Percentiles rank a stretch among this genome's conserved stretches.
Conservation (phyloP, 64 coral and sea anemone genomes). For the Pocillopora verrucosa region DNA sequence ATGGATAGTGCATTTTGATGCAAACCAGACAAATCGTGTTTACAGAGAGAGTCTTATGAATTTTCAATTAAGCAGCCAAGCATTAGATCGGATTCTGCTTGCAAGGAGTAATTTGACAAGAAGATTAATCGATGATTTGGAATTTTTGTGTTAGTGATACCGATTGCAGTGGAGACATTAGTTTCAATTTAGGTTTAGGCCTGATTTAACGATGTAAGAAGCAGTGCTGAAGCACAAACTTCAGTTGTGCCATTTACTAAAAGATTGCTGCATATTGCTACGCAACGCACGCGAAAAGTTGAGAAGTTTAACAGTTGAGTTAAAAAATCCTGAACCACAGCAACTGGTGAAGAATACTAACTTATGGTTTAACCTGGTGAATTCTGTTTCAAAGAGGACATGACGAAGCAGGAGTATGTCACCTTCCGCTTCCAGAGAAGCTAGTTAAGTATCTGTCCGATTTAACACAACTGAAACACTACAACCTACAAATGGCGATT, state of each 20-base stretch:
- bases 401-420: too few species aligned
- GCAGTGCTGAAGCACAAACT: background rate
- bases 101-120: background rate
- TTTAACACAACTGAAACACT: background rate
- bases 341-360: background rate
- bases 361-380: background rate
- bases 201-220: background rate
- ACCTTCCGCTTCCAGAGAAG: too few species aligned
- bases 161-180: background rate
- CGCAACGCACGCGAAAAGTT: background rate
- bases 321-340: background rate
- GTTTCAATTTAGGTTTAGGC: background rate
- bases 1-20: constrained; percentile 7
- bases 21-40: constrained; percentile 11
- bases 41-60: background rate
- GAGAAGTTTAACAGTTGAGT: background rate
- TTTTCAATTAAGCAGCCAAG: background rate
- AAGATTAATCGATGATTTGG: background rate
- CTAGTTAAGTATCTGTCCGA: too few species aligned
- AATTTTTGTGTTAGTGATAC: background rate
- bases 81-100: background rate
- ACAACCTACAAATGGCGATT: constrained; percentile 2
- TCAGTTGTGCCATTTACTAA: background rate
- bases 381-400: too few species aligned
- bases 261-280: background rate